Base-by-base conservation (phyloP, 1,140 invertebrate species). In the Cydia fagiglandana region DNA sequence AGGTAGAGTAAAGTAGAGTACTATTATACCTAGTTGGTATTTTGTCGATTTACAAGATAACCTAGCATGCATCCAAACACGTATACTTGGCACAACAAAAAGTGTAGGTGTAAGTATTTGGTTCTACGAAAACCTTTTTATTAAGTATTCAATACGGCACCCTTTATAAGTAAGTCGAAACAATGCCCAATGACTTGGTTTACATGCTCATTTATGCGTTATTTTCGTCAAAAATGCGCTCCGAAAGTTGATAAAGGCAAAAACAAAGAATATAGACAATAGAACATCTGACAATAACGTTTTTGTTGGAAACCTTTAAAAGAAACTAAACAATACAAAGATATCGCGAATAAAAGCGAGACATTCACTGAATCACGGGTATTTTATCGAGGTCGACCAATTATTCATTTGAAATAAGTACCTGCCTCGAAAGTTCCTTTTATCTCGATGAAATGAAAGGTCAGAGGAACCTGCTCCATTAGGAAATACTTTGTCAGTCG, bases 311-410 rank as follows among this genome's bases (percentile, higher is more conserved):
- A 38, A 68, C 28, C 64, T n/a, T 38, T 34, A 68, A 68, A 68
- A 34, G 64, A 17, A 68, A 68, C 64, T 68, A 68, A 68, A 68
- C 64, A 68, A 68, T 68, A 68, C 64, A 38, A 34, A 68, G 64
- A 68, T 38, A 68, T 68, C 30, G 30, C 24, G 64, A 68, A 38
- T 68, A 68, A 68, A 68, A 68, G 64, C 30, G 64, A 34, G 45
- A 30, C 20, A 34, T 68, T 68, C 64, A 68, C 9, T 68, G 64
- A 68, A 34, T 68, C 64, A 38, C 64, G 64, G 64, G 64, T 68
- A 68, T 68, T 38, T 68, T 68, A 68, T 68, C 64, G 64, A 68
- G 64, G 64, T 68, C 64, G 24, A 68, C 64, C 64, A 68, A 68
- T 68, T 68, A 68, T 68, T 68, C 64, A 68, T 68, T 68, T 38